These are phyloP conservation scores for Epirrhoe alternata DNA, from an alignment of 2,888 invertebrate genomes.

Conservation along the genomic window DNA sequence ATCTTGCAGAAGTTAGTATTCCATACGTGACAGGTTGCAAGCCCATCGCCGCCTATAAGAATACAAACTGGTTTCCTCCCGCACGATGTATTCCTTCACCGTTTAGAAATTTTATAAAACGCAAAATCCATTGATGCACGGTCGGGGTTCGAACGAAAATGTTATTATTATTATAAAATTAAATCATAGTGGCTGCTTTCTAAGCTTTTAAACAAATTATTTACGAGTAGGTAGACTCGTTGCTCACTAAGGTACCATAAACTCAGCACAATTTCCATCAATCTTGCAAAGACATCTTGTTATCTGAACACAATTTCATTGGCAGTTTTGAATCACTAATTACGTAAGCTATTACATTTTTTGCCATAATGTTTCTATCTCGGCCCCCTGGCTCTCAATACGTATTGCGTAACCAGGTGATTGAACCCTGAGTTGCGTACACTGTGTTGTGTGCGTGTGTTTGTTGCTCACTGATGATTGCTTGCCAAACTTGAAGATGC, in stretches of 20 bases:
- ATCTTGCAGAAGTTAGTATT: too few species aligned
- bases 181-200: too few species aligned
- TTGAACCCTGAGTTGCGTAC: constrained; percentile 42
- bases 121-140: too few species aligned
- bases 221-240: background rate
- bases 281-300: too few species aligned
- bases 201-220: background rate
- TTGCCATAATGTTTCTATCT: constrained; percentile 16
- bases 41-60: too few species aligned
- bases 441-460: constrained; percentile 31
- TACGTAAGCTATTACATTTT: constrained; percentile 4
- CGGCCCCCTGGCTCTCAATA: constrained; percentile 28
- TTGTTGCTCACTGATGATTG: constrained; percentile 18
- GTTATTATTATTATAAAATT: too few species aligned
- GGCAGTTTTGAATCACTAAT: background rate
- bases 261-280: background rate
- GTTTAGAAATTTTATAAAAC: too few species aligned
- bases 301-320: background rate
- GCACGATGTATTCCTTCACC: too few species aligned
- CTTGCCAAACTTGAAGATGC: background rate
- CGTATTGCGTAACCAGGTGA: constrained; percentile 45
- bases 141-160: too few species aligned
- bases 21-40: too few species aligned
- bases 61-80: too few species aligned
- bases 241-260: background rate